Base-by-base conservation (phyloP, 2,113 vertebrate species). In the Chloebia gouldiae region DNA sequence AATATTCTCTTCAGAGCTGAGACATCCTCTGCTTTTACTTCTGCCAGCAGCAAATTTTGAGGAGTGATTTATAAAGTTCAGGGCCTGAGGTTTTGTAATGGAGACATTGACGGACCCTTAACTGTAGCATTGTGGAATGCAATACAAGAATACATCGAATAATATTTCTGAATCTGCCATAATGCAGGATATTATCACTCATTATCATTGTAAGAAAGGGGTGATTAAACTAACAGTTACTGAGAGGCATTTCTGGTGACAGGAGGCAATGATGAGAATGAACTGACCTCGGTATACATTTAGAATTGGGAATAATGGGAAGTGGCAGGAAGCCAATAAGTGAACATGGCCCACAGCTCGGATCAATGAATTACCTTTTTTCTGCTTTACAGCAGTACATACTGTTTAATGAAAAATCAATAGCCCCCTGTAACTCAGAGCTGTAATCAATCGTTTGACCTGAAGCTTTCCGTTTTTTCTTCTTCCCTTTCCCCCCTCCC, bases 381-480 rank as follows among this genome's bases (percentile, higher is more conserved):
- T 93, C 95, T 78, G 85, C 95, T 95, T 93, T 97, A 94, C 93
- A 97, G 96, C 92, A 93, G 95, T 87, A 93, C 96, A 97, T 91
- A 94, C 92, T 96, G 92, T 95, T 97, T 99, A 98, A 99, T 99
- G 98, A 98, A 98, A 99, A 99, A 99, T 99, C 99, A 98, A 99
- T 99, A 98, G 96, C 93, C 96, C 97, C 83, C 97, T 95, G 96
- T 98, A 96, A 98, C 93, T 98, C 97, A 97, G 97, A 98, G 98
- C 92, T 2, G 51, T 95, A 97, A 97, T 98, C 98, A 97, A 96
- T 98, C 45, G 54, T 98, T 98, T 98, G 97, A 98, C 97, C 98
- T 96, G 96, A 95, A 93, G 95, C 96, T 96, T 96, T 95, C 93
- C 76, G 88, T 92, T 92, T 95, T 90, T 95, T 89, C 91, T 60